phyloP scores from a whole-genome alignment of 2,888 invertebrate genomes.

The Eumerus sabulonum region DNA sequence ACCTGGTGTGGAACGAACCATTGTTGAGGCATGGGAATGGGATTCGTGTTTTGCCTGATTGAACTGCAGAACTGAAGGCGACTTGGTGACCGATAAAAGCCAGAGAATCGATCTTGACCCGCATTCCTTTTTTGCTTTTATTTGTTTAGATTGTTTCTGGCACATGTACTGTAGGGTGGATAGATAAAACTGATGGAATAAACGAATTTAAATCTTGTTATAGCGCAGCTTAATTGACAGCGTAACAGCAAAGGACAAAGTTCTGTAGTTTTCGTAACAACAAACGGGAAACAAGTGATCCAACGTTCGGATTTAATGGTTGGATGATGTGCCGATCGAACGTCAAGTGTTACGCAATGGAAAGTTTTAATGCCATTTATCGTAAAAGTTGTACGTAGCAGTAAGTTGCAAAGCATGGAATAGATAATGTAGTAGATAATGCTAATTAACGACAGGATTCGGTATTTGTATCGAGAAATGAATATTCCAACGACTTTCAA shows the following conservation, averaged over 20 bases:
- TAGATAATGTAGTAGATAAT: too few relatives aligned
- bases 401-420: too few relatives aligned
- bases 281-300: too few relatives aligned
- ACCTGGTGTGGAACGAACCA: not conserved
- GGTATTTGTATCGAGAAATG: too few relatives aligned
- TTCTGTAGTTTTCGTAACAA: too few relatives aligned
- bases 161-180: not conserved
- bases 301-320: too few relatives aligned
- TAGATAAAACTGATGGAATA: conserved; percentile 15
- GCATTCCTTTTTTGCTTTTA: conserved; percentile 18
- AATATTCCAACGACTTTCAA: too few relatives aligned
- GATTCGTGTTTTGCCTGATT: conserved; percentile 56
- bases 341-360: too few relatives aligned
- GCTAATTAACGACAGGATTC: too few relatives aligned
- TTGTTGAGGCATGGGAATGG: conserved; percentile 42
- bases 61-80: conserved; percentile 38
- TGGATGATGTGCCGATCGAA: too few relatives aligned
- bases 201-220: conserved; percentile 13
- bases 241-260: conserved; percentile 5
- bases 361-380: too few relatives aligned
- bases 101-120: conserved; percentile 64
- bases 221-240: conserved; percentile 37
- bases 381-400: too few relatives aligned
- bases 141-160: not conserved
- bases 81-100: conserved; percentile 53